Base-by-base conservation (phyloP, 23 tunicate genomes). In the Aplidium turbinatum region DNA sequence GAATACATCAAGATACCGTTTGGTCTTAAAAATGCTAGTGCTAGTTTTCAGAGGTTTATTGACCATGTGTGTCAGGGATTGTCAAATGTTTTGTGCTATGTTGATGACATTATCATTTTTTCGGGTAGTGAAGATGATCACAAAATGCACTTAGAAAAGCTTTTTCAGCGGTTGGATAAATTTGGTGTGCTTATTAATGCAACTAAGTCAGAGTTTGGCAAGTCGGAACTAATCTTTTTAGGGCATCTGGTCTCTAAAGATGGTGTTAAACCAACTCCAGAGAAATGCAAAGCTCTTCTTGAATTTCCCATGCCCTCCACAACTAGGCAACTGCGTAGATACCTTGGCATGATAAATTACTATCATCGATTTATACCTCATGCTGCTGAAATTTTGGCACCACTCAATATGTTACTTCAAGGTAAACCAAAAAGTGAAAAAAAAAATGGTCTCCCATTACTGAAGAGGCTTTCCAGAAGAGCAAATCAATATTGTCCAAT, bases 11-110 rank as follows among this genome's bases (percentile, higher is more conserved):
- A 32, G 33, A 28, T 52, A 46, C 78, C 78, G 24, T 53, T 72
- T 33, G 78, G 63, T 46, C 47, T 72, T 5, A 21, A 46, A 1
- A 52, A 53, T 32, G 63, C 78, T 18, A 30, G 45, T 21, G 46
- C 33, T 24, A 72, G 46, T 11, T 72, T 72, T 50, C 78, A 72
- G 20, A 45, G 63, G 4, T 72, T 72, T 54, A 72, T 72, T 29
- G 78, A 72, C 26, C 64, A 72, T 18, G 78, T 72, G 63, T 72
- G 42, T 28, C 63, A 46, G 21, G 65, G 78, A 51, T 72, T 72
- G 33, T 22, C 42, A 23, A 31, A 33, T 20, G 30, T 52, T 46
- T 51, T 52, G 21, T 46, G 24, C 2, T 72, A 72, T 31, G 21
- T 52, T 9, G 78, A 72, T 54, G 78, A 53, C 27, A 72, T 72